Base-by-base conservation (phyloP, 1,140 invertebrate genomes). In the Drosophila guanche region DNA sequence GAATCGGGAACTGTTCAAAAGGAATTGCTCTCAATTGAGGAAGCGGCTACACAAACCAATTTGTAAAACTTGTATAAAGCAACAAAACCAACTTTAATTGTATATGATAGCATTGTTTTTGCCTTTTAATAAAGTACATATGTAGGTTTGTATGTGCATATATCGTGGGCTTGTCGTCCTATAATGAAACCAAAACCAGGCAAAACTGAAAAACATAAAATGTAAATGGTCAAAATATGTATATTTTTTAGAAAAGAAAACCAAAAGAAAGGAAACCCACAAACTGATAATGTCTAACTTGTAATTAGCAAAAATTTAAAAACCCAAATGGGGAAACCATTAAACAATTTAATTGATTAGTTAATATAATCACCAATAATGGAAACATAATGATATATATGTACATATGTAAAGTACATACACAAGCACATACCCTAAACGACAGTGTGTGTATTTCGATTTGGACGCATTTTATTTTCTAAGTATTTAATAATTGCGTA, bases 381-480 rank as follows among this genome's bases (percentile, higher is more conserved):
- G 14, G 52, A 76, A 7, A 72, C 27, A 60, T 63, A 73, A 45
- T 57, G 37, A 59, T 50, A 53, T 51, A 58, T 27, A 27, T 27
- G 25, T 6, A 6, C 25, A 27, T 20, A 20, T 20, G 16, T 20
- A 20, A 20, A 20, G 16, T 20, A 20, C 16, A 20, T 20, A 20
- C n/a, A n/a, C n/a, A n/a, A n/a, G n/a, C n/a, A n/a, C n/a, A n/a
- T n/a, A n/a, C n/a, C n/a, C 33, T 58, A 45, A 56, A 46, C 61
- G 56, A 43, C 55, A 61, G 45, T 45, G 48, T 61, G 56, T 68
- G 50, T 79, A 85, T 77, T 83, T 86, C 73, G 47, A 78, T 80
- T 80, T 78, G 78, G 73, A 86, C 77, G 81, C 81, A 86, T 86
- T 86, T 86, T 86, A 86, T 86, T 86, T 86, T 80, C 29, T 86